Percentiles rank a stretch among this genome's conserved stretches.
Conservation (phyloP, 2,797 vertebrate species). For the Margarornis squamiger region DNA sequence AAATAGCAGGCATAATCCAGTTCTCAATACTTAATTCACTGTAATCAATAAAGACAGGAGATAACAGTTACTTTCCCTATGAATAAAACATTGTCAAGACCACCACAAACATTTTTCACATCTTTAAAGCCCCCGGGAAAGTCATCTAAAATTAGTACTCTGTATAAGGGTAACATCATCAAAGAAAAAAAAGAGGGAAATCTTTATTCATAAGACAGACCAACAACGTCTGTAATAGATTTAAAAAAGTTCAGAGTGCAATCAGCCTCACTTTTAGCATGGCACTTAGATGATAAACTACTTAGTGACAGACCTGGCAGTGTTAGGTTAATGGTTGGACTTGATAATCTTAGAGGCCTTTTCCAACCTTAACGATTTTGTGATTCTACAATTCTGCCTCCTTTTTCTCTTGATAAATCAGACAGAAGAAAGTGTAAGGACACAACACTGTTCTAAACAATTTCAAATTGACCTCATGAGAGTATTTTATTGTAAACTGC, state of each 20-base stretch:
- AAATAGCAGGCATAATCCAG: slow-evolving; percentile 97
- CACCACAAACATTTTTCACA: not conserved
- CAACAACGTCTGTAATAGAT: not conserved
- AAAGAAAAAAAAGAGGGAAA: not conserved
- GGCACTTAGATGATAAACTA: not conserved
- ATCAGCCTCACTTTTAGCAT: not conserved
- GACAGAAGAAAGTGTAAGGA: not conserved
- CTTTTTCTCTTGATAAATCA: not conserved
- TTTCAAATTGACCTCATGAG: not conserved
- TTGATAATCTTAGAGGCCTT: not conserved
- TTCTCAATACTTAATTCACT: slow-evolving; percentile 94
- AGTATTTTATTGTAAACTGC: not conserved
- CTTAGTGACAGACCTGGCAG: not conserved
- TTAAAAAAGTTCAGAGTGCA: not conserved
- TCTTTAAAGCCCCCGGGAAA: not conserved
- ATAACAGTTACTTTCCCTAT: not conserved
- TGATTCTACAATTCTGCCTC: not conserved
- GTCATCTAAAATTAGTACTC: not conserved
- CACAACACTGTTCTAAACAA: not conserved
- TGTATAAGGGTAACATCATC: not conserved
- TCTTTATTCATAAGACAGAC: not conserved
- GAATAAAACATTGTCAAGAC: not conserved
- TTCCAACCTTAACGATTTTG: not conserved
- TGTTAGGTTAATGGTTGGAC: not conserved
- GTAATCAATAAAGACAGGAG: not conserved